phyloP scores from a whole-genome alignment of 2,113 vertebrate genomes.

The Catagonus wagneri region DNA sequence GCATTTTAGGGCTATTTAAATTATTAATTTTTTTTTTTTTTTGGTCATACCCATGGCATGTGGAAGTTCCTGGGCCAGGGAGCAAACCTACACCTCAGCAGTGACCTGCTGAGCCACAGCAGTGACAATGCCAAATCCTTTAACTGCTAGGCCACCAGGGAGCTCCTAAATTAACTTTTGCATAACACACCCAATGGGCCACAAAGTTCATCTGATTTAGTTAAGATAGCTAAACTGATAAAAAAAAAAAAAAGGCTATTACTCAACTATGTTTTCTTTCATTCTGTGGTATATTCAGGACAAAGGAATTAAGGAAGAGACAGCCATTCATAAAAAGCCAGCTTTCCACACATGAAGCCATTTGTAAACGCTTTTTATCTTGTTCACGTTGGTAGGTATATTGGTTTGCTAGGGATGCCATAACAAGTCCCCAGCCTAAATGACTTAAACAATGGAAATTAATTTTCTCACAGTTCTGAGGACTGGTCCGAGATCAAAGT shows the following conservation, averaged over 20 bases:
- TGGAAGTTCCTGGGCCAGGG: no score
- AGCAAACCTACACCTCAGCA: no score
- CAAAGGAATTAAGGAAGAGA: background rate
- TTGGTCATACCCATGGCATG: no score
- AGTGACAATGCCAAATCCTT: no score
- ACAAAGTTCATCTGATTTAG: background rate
- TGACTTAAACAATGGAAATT: background rate
- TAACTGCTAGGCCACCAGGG: no score
- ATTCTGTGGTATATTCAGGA: background rate
- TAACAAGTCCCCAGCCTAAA: background rate
- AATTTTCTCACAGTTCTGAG: background rate
- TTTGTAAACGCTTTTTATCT: background rate
- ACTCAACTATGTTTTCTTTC: background rate
- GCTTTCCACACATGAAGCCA: background rate
- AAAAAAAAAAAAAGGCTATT: background rate
- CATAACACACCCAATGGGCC: background rate
- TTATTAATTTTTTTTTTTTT: background rate
- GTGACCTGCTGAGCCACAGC: no score
- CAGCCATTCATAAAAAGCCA: conserved; percentile 4
- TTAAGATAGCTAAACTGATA: background rate
- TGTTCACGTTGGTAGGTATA: background rate
- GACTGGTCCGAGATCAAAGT: background rate
- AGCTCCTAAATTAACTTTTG: background rate
- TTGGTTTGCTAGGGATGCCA: background rate
- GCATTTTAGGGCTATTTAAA: background rate